phyloP scores from a whole-genome alignment of 2,888 invertebrate genomes.

The Exocentrus adspersus region DNA sequence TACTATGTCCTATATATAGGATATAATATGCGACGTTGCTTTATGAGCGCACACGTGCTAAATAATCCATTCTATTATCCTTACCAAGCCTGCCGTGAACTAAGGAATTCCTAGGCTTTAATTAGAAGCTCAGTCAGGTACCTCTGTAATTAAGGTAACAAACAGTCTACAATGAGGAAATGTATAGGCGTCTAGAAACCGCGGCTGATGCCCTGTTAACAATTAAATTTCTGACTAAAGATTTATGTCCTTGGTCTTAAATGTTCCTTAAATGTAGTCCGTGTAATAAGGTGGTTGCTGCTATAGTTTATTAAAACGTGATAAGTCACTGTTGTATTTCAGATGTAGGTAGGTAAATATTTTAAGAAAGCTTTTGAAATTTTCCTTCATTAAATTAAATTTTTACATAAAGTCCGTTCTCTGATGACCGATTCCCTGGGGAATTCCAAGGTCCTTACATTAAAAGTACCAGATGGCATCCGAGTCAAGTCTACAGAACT shows the following conservation, averaged over 20 bases:
- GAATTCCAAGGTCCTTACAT: too few species aligned
- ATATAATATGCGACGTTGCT: too few species aligned
- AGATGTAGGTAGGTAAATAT: too few species aligned
- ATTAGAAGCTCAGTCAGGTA: constrained; percentile 6
- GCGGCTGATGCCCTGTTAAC: constrained; percentile 1
- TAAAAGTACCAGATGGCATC: background rate
- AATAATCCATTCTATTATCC: constrained; percentile 6
- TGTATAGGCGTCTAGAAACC: background rate
- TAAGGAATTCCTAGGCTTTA: constrained; percentile 7
- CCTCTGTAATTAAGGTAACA: constrained; percentile 3
- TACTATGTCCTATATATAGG: too few species aligned
- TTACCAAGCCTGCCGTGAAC: background rate
- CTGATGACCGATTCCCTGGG: too few species aligned
- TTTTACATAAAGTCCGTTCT: too few species aligned
- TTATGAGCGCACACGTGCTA: background rate
- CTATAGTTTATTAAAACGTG: too few species aligned
- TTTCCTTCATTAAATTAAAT: too few species aligned
- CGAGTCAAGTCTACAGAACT: background rate
- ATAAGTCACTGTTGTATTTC: too few species aligned
- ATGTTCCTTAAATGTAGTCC: background rate
- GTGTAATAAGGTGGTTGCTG: background rate
- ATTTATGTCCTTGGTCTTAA: constrained; percentile 1
- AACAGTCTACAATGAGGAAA: background rate
- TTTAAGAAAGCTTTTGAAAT: too few species aligned
- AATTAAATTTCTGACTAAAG: background rate